A percentile compares a stretch with the other conserved stretches of the same genome.
These are phyloP conservation scores for Watsonalla binaria DNA, from an alignment of 2,888 invertebrate species.

Conservation along the genomic window DNA sequence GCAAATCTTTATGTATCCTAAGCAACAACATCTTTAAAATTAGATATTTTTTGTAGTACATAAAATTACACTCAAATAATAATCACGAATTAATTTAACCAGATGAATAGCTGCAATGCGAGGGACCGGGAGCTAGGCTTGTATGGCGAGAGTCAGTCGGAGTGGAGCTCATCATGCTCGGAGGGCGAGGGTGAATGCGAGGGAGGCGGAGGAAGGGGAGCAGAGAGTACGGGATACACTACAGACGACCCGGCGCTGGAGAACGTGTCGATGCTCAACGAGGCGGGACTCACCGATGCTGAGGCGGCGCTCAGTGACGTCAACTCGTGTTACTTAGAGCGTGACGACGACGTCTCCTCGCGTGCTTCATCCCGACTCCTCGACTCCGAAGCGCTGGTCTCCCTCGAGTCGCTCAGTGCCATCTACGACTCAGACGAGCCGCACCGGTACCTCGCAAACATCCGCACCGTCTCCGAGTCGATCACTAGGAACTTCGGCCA, in stretches of 20 bases:
- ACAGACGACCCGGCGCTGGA: slow-evolving; percentile 92
- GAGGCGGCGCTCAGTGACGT: slow-evolving; percentile 93
- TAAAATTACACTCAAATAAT: background rate
- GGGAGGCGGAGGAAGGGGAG: slow-evolving; percentile 70
- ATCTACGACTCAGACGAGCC: slow-evolving; percentile 87
- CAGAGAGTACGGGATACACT: slow-evolving; percentile 89
- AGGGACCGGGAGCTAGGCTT: slow-evolving; percentile 68
- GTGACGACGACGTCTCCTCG: slow-evolving; percentile 88
- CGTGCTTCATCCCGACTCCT: slow-evolving; percentile 90
- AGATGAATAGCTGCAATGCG: slow-evolving; percentile 62
- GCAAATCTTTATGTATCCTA: background rate
- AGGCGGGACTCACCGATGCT: slow-evolving; percentile 91
- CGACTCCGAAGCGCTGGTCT: slow-evolving; percentile 86
- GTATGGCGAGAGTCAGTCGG: slow-evolving; percentile 86
- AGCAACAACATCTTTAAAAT: too few relatives aligned
- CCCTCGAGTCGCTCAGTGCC: slow-evolving; percentile 88
- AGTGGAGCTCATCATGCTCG: slow-evolving; percentile 84
- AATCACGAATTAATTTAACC: background rate
- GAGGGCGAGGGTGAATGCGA: slow-evolving; percentile 72
- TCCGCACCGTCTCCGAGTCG: slow-evolving; percentile 86
- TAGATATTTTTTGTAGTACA: too few relatives aligned
- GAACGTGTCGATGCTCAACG: slow-evolving; percentile 91
- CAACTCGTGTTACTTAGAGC: slow-evolving; percentile 88
- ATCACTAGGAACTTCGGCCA: slow-evolving; percentile 88
- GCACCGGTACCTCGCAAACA: slow-evolving; percentile 84